These are phyloP conservation scores for Pseudocheirus occidentalis DNA, from an alignment of 2,797 vertebrate species.

Conservation along the genomic window DNA sequence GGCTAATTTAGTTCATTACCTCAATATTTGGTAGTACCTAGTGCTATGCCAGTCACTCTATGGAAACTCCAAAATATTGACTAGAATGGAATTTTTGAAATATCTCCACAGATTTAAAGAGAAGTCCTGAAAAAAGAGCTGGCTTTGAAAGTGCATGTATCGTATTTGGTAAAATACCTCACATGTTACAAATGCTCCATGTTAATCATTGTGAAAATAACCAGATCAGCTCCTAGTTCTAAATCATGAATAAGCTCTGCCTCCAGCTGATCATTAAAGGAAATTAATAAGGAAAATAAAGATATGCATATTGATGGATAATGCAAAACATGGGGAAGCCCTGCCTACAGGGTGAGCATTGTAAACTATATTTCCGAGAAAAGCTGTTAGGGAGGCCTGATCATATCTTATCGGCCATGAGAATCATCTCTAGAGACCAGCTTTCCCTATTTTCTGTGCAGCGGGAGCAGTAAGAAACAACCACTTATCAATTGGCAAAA, in stretches of 20 bases:
- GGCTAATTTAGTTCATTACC: not conserved
- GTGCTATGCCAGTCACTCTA: constrained; percentile 1
- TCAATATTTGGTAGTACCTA: not conserved
- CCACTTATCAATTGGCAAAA: not conserved
- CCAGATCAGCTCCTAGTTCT: not conserved
- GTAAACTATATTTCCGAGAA: not conserved
- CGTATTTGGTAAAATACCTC: not conserved
- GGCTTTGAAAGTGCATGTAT: not conserved
- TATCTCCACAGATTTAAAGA: constrained; percentile 21
- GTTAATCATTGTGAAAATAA: not conserved
- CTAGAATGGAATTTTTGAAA: constrained; percentile 21
- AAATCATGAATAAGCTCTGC: not conserved
- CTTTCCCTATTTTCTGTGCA: not conserved
- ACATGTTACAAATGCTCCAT: not conserved
- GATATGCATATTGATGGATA: not conserved
- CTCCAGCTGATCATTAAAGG: not conserved
- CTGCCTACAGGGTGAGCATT: not conserved
- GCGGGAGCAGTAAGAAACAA: not conserved
- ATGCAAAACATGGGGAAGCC: not conserved
- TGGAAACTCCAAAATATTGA: constrained; percentile 7
- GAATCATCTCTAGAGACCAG: not conserved
- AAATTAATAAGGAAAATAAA: not conserved
- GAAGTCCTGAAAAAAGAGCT: not conserved
- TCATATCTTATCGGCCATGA: not conserved
- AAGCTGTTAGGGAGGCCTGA: not conserved